Evolutionary conservation across 2,797 vertebrate species (phyloP), one percentile per base, ranked within the genome.

Genomic region (Enteromius treurensis): DNA sequence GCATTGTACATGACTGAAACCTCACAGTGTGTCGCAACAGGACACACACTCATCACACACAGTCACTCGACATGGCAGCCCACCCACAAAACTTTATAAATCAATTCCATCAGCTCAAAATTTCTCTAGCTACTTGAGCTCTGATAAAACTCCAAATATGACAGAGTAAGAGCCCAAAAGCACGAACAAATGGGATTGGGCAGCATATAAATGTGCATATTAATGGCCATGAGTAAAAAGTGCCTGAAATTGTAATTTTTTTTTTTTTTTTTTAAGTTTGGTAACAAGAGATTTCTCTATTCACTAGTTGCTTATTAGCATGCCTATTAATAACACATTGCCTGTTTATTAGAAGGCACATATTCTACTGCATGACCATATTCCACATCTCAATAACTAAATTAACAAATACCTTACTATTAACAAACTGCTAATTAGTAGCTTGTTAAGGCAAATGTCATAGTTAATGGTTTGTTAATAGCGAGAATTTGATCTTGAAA

Each of bases 1-100:
- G 17, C 73, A 82, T 77, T 75, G 77, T 21, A 80, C 75, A 73
- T 29, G 3, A 77, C n/a, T 21, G 62, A 76, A 23, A 65, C 67
- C 74, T 26, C 19, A 53, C 68, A 47, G 55, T 13, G 19, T 82
- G 75, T 37, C 55, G 47, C 42, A 40, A 29, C 51, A 84, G 45
- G 15, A 23, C 79, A 45, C 34, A 49, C 0, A 23, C 49, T 21
- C 17, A 21, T 60, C 29, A 29, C n/a, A 55, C 14, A 17, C 47
- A 68, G 5, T 42, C 29, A 10, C 58, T 15, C 21, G 0, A 42
- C 23, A 3, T 21, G 1, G 55, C 23, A 5, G 8, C 13, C 40
- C n/a, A 73, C 17, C 40, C 45, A 9, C 53, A 73, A 73, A n/a
- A 51, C 9, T 70, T 70, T 55, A 58, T 1, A n/a, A 73, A 58